Evolutionary conservation across 2,888 invertebrate species (phyloP), one percentile per base, ranked within the genome.

Genomic region (Torymus tubicola): DNA sequence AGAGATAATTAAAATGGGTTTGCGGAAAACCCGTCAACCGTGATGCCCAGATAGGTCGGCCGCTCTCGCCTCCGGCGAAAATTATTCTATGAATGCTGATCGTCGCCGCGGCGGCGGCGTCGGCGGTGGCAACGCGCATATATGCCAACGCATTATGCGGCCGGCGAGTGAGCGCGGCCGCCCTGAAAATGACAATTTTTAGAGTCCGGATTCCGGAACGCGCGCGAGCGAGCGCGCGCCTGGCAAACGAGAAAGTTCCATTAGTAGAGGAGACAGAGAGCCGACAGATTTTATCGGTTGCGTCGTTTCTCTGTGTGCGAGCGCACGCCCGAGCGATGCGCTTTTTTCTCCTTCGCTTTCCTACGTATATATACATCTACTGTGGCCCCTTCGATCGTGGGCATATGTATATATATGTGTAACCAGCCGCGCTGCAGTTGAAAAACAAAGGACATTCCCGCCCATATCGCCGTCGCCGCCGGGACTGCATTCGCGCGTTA

Each of bases 51-150:
- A 88, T 86, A 88, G 86, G 86, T 86, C 83, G 85, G 75, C 74
- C 76, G 64, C 73, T 76, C 83, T 63, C 61, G 64, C 73, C 73
- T 78, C 68, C 83, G 84, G 85, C 86, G 87, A 85, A 87, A 89
- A 89, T 89, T 89, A 88, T 88, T 88, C 88, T 89, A 88, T 88
- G 88, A 89, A 89, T 89, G 86, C 86, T 88, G 87, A 89, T 89
- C 85, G 85, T 75, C 81, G 85, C 52, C 18, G 16, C 12, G 42
- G 14, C 16, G 55, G n/a, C 53, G 72, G 31, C 11, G 16, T 10
- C 21, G 65, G 21, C 21, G 21, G 21, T 21, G 21, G 21, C 21
- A 21, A 21, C 42, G 65, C 55, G 31, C 10, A 31, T 21, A 55
- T 13, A 42, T 42, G 42, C 42, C 42, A 11, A 55, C 74, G 74